Base-by-base conservation (phyloP, 2,888 invertebrate genomes). In the Sarcophaga subvicina region DNA sequence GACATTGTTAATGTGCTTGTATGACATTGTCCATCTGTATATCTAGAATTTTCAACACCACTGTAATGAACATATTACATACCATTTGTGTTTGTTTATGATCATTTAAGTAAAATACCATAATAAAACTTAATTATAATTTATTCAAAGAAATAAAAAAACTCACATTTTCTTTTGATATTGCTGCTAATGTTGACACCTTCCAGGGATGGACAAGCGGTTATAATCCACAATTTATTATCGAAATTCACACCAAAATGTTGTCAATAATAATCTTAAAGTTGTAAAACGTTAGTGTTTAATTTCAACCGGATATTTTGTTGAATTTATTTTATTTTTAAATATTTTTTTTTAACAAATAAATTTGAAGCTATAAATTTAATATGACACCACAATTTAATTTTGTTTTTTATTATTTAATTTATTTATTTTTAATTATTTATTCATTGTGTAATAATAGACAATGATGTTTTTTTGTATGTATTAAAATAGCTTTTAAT, bases 381-480 rank as follows among this genome's bases (percentile, higher is more conserved):
- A 64, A 54, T 78, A 78, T 73, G 83, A 83, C 83, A 78, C 78
- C 37, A 78, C 59, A 67, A 71, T 80, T 77, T 66, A 37, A 37
- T 37, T 27, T 10, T 27, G 11, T 64, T 20, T 66, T 67, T 10
- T 37, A 8, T 37, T 37, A 37, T 37, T 37, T 37, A 37, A 37
- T 37, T 37, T 37, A 10, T 37, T 2, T 37, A 1, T 22, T 37
- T 37, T 37, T 37, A 37, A 8, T 10, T 10, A 37, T 37, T 10
- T 37, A 37, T 37, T 10, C 37, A 37, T 37, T 37, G 37, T 37
- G 37, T 37, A 37, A 37, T 37, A 37, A 37, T 37, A 10, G 54
- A 17, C 54, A 54, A 54, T 54, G 17, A 14, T 54, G 54, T 54
- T 54, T 54, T 54, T 14, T 8, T 54, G 5, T 14, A 17, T 14